Base-by-base conservation (phyloP, 2,797 vertebrate species). In the Loriculus beryllinus region DNA sequence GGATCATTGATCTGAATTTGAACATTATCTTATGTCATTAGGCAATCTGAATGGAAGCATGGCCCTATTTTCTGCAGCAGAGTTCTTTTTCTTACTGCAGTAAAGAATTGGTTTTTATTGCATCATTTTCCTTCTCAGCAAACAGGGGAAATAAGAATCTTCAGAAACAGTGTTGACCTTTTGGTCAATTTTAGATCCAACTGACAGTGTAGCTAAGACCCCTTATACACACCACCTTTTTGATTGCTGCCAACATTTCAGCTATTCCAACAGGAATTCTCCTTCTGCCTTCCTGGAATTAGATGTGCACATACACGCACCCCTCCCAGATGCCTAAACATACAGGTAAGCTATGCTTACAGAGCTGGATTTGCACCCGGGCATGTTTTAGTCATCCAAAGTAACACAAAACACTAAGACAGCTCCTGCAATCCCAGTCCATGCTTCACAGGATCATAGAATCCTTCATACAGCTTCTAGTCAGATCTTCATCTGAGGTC, bases 1-100 rank as follows among this genome's bases (percentile, higher is more conserved):
- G 86, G 63, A 79, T 69, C 59, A 65, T 48, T 90, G 93, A 82
- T 88, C 47, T 88, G 83, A 72, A 90, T 88, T 90, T 76, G 54
- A 72, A 51, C 63, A 69, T 93, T 92, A 54, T 71, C 76, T 91
- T 64, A 56, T 39, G 31, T 25, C 75, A 82, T 87, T 94, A 92
- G 40, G 64, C 56, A 82, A 37, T 60, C 37, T 86, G 65, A 91
- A 82, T 67, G 28, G 28, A 79, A 88, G 18, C n/a, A 57, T 2
- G 6, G 54, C 35, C 52, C 37, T 62, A 16, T 86, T 78, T 90
- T 69, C 42, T 90, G 83, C 4, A 0, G 35, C 39, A 90, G 75
- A 89, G 22, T 45, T 86, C 43, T 65, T 93, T 79, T 68, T 84
- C 80, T 83, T 83, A 45, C 16, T 76, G 22, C 6, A n/a, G 31